These are phyloP conservation scores for Lepidonotus clava DNA, from an alignment of 2,888 invertebrate genomes.

Conservation along the genomic window DNA sequence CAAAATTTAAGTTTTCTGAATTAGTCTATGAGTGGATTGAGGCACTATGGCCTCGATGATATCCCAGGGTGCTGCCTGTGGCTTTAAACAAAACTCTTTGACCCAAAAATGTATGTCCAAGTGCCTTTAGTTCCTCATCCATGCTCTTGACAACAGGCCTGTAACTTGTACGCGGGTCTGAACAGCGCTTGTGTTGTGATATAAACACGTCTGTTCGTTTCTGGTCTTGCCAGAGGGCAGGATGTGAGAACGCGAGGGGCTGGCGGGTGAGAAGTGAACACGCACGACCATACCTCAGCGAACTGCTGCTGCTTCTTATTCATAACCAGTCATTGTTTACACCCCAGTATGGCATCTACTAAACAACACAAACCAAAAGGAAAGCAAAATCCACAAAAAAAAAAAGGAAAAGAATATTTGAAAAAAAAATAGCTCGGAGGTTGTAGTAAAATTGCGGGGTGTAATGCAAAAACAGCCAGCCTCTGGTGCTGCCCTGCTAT, in stretches of 20 bases:
- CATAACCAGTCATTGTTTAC: neutral
- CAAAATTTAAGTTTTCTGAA: too few species aligned
- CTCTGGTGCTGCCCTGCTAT: neutral
- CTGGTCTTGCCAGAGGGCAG: neutral
- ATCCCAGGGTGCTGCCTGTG: slow-evolving; percentile 32
- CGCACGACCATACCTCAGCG: neutral
- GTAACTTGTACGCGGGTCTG: neutral
- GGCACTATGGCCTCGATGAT: too few species aligned
- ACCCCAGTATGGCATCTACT: neutral
- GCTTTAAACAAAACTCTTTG: slow-evolving; percentile 31
- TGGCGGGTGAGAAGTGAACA: neutral
- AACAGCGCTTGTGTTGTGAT: slow-evolving; percentile 27
- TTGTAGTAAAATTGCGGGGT: neutral
- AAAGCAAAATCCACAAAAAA: neutral
- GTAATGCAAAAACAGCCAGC: neutral
- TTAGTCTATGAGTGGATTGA: too few species aligned
- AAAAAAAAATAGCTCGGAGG: neutral
- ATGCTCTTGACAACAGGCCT: neutral
- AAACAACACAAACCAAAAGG: neutral
- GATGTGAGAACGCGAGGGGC: neutral
- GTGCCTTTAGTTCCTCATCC: slow-evolving; percentile 31
- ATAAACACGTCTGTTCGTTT: neutral
- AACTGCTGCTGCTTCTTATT: neutral
- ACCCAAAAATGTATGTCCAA: slow-evolving; percentile 34
- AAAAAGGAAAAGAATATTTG: neutral